Conservation (phyloP, 2,888 invertebrate genomes). For the Papilio protenor region DNA sequence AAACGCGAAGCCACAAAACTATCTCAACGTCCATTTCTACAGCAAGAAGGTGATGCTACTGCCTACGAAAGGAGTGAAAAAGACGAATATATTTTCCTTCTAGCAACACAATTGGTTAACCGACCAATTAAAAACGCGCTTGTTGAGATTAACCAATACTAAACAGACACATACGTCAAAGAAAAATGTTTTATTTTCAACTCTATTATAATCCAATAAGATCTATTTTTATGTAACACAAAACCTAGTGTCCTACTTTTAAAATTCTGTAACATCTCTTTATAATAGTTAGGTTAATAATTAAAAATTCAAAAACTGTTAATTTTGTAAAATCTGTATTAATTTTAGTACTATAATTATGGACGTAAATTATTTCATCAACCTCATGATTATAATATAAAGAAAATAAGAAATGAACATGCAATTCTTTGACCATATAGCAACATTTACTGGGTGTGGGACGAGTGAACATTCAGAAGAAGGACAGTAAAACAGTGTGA, state of each 20-base stretch:
- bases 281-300: conserved; percentile 15
- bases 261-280: neutral
- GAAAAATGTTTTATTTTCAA: conserved; percentile 17
- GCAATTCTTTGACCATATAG: conserved; percentile 47
- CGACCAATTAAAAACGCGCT: conserved; percentile 47
- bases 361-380: neutral
- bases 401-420: conserved; percentile 1
- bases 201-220: conserved; percentile 20
- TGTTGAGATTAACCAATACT: conserved; percentile 41
- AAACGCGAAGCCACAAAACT: conserved; percentile 72
- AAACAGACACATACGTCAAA: neutral
- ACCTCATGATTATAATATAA: conserved; percentile 5
- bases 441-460: conserved; percentile 79
- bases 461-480: conserved; percentile 60
- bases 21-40: conserved; percentile 80
- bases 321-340: conserved; percentile 11
- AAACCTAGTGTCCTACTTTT: neutral
- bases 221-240: conserved; percentile 19
- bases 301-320: conserved; percentile 11
- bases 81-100: conserved; percentile 71
- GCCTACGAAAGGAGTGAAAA: conserved; percentile 75
- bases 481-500: conserved; percentile 66
- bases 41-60: conserved; percentile 79
- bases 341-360: conserved; percentile 20
- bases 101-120: conserved; percentile 69